Percentiles rank a stretch among this genome's conserved stretches.
These are phyloP conservation scores for Plutella xylostella DNA, from an alignment of 2,888 invertebrate species.

Conservation along the genomic window DNA sequence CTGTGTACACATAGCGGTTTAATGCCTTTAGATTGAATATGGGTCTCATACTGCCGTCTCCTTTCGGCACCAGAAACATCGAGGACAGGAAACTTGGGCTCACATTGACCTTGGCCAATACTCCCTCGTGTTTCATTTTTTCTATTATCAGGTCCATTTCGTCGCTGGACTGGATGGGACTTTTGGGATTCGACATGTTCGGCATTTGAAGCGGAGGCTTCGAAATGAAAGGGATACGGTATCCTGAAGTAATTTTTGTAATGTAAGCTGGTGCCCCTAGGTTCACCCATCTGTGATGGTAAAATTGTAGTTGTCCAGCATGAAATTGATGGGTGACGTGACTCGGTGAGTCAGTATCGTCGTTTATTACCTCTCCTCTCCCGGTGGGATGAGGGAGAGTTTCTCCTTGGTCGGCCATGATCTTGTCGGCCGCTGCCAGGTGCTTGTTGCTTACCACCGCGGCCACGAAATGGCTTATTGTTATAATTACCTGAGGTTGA, in stretches of 20 bases:
- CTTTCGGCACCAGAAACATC: conserved; percentile 22
- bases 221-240: conserved; percentile 17
- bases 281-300: conserved; percentile 10
- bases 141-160: conserved; percentile 15
- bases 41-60: conserved; percentile 17
- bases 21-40: conserved; percentile 22
- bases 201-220: conserved; percentile 16
- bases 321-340: too few species aligned
- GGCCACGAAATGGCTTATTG: not conserved
- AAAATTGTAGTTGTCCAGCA: not conserved
- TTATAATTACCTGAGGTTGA: too few species aligned
- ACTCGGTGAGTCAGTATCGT: conserved; percentile 10
- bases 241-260: conserved; percentile 15
- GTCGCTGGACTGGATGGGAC: conserved; percentile 5
- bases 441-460: not conserved
- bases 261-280: conserved; percentile 12
- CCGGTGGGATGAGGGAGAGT: conserved; percentile 10
- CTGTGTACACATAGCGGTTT: conserved; percentile 18
- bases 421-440: not conserved
- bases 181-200: not conserved
- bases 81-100: conserved; percentile 21
- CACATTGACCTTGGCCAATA: conserved; percentile 2
- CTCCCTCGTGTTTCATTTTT: too few species aligned
- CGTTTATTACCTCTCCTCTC: conserved; percentile 5
- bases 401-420: not conserved